Conservation (phyloP, 1,140 invertebrate genomes). For the Drosophila neocordata region DNA sequence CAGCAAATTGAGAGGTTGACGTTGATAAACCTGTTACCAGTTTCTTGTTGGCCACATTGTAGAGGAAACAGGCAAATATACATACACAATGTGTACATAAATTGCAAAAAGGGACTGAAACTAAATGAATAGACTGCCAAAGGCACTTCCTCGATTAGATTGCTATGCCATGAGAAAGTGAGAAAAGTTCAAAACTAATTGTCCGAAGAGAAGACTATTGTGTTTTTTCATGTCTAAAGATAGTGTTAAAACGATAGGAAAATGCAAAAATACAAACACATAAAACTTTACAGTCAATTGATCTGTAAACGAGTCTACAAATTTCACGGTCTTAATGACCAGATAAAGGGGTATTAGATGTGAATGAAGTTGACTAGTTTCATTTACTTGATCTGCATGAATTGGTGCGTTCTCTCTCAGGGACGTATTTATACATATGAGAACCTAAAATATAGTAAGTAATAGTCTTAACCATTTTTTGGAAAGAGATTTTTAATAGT, state of each 20-base stretch:
- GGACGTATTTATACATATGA: background rate
- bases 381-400: background rate
- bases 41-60: background rate
- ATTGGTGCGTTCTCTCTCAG: background rate
- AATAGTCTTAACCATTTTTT: too few species aligned
- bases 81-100: slow-evolving; percentile 25
- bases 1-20: slow-evolving; percentile 36
- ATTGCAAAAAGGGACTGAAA: slow-evolving; percentile 36
- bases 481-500: too few species aligned
- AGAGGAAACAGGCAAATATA: slow-evolving; percentile 9
- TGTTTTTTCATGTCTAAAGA: slow-evolving; percentile 21
- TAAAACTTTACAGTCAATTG: slow-evolving; percentile 61
- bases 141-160: slow-evolving; percentile 48
- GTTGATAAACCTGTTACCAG: slow-evolving; percentile 33
- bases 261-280: slow-evolving; percentile 26
- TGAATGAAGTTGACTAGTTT: background rate
- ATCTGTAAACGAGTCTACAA: slow-evolving; percentile 26
- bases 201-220: slow-evolving; percentile 37
- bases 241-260: slow-evolving; percentile 27
- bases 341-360: background rate
- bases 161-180: slow-evolving; percentile 55
- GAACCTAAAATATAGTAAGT: too few species aligned
- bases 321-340: slow-evolving; percentile 24
- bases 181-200: slow-evolving; percentile 48
- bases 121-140: background rate